A percentile compares a stretch with the other conserved stretches of the same genome.
Conservation (phyloP, 2,888 invertebrate species). For the Cerceris ruficornis region DNA sequence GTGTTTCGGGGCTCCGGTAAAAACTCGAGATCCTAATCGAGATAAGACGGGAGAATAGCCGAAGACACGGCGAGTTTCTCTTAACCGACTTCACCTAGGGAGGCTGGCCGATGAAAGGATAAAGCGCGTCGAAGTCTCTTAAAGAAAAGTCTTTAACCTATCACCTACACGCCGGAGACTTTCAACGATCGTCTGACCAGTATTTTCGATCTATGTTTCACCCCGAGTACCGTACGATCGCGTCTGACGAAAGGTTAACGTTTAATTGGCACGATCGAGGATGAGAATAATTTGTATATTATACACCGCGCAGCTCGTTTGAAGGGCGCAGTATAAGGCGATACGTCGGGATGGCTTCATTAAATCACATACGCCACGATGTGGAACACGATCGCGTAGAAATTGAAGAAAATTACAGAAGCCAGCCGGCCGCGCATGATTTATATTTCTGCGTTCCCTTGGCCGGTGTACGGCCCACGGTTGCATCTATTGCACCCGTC, state of each 20-base stretch:
- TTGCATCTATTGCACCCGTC: constrained; percentile 25
- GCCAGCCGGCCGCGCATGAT: constrained; percentile 46
- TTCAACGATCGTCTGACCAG: constrained; percentile 21
- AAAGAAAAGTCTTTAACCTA: constrained; percentile 57
- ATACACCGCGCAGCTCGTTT: constrained; percentile 11
- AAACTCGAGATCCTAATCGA: constrained; percentile 39
- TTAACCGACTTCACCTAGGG: constrained; percentile 41
- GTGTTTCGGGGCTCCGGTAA: constrained; percentile 1
- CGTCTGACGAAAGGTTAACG: constrained; percentile 49
- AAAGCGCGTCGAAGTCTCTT: constrained; percentile 32
- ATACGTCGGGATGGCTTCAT: constrained; percentile 48
- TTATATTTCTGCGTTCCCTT: constrained; percentile 51
- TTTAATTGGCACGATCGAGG: constrained; percentile 45
- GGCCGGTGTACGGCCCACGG: constrained; percentile 28
- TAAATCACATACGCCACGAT: constrained; percentile 46
- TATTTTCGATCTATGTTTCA: constrained; percentile 26
- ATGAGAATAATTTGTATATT: constrained; percentile 39
- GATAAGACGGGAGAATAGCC: constrained; percentile 36
- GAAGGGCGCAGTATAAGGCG: constrained; percentile 1
- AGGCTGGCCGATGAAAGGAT: constrained; percentile 30
- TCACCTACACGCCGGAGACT: constrained; percentile 56
- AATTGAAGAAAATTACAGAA: constrained; percentile 64
- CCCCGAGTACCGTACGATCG: constrained; percentile 44
- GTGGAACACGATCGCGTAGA: constrained; percentile 55
- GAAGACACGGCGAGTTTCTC: constrained; percentile 63